A percentile compares a stretch with the other conserved stretches of the same genome.
These are phyloP conservation scores for Clarias magur DNA, from an alignment of 2,113 vertebrate species.

Conservation along the genomic window DNA sequence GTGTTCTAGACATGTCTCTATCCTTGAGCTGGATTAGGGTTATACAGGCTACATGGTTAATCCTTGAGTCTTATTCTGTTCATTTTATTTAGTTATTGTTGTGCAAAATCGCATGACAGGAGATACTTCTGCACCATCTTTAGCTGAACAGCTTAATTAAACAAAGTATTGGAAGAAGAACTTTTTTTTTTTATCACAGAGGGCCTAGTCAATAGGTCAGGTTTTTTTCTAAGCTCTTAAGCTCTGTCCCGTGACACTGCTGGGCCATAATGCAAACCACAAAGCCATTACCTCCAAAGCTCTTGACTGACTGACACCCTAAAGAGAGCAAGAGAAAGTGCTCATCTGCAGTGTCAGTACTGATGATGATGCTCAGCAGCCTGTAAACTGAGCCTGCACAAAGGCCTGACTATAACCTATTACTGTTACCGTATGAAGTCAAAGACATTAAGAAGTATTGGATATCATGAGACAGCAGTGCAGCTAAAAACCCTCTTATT, in stretches of 20 bases:
- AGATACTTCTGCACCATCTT: not conserved
- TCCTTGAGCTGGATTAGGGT: slow-evolving; percentile 37
- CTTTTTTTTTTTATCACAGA: not conserved
- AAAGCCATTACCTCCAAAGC: slow-evolving; percentile 50
- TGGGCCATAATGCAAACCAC: slow-evolving; percentile 44
- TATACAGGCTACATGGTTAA: slow-evolving; percentile 10
- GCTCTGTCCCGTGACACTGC: slow-evolving; percentile 41
- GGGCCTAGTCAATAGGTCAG: slow-evolving; percentile 43
- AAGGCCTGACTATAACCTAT: not conserved
- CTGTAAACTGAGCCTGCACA: not conserved
- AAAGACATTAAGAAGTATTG: not conserved
- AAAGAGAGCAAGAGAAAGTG: slow-evolving; percentile 48
- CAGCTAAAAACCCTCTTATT: slow-evolving; percentile 5
- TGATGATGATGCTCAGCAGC: not conserved
- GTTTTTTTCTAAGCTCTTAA: slow-evolving; percentile 43
- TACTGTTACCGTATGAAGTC: not conserved
- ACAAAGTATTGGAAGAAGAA: not conserved
- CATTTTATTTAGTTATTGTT: not conserved
- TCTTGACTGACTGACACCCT: slow-evolving; percentile 44
- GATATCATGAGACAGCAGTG: not conserved
- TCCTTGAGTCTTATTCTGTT: not conserved
- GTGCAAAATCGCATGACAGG: not conserved
- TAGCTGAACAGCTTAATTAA: slow-evolving; percentile 6
- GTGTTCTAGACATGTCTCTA: slow-evolving; percentile 13
- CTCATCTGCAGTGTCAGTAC: slow-evolving; percentile 22